A percentile compares a stretch with the other conserved stretches of the same genome.
Conservation (phyloP, 2,888 invertebrate species). For the Ormyrus rosae region DNA sequence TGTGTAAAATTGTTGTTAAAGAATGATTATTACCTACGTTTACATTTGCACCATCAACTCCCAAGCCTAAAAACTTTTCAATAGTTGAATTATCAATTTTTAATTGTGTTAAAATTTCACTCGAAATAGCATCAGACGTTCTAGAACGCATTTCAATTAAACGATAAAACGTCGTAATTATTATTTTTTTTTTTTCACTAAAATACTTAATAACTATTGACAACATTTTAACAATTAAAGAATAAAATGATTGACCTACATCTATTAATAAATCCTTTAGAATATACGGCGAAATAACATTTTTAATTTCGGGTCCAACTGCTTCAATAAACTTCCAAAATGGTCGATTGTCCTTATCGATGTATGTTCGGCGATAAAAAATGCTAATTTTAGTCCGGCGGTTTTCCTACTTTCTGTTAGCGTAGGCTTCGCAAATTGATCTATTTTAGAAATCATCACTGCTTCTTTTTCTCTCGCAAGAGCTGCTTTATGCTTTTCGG, state of each 20-base stretch:
- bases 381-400: neutral
- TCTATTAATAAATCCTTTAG: neutral
- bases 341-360: neutral
- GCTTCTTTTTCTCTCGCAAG: neutral
- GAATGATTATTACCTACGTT: conserved; percentile 2
- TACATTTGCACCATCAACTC: too few relatives aligned
- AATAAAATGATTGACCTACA: conserved; percentile 5
- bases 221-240: neutral
- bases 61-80: neutral
- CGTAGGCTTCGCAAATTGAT: too few relatives aligned
- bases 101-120: conserved; percentile 9
- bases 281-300: neutral
- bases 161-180: conserved; percentile 6
- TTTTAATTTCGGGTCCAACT: conserved; percentile 3
- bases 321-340: neutral
- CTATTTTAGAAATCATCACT: too few relatives aligned
- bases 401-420: neutral
- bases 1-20: neutral
- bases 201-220: conserved; percentile 5
- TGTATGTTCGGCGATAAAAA: too few relatives aligned
- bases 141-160: conserved; percentile 10
- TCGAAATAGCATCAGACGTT: conserved; percentile 12
- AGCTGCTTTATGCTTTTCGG: neutral
- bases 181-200: neutral
- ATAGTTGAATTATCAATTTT: neutral